Percentiles rank a stretch among this genome's conserved stretches.
Conservation (phyloP, 2,113 vertebrate genomes). For the Apistogramma diplotaenia region DNA sequence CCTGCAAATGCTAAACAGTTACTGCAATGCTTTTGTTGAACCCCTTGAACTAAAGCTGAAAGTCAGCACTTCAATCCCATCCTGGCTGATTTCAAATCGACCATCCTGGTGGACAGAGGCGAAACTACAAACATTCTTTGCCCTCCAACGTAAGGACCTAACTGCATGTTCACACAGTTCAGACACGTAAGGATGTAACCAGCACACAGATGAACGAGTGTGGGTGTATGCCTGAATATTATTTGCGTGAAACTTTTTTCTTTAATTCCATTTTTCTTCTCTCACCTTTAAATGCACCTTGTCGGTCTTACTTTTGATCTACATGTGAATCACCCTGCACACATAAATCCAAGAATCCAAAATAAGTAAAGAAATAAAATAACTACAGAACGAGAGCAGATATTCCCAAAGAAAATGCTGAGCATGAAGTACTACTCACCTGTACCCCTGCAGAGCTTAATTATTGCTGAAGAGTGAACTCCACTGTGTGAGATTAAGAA, state of each 20-base stretch:
- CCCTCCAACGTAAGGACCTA: neutral
- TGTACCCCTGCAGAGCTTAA: neutral
- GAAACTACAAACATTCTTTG: neutral
- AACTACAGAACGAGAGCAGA: neutral
- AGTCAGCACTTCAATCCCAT: neutral
- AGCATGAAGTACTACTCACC: conserved; percentile 20
- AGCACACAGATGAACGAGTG: neutral
- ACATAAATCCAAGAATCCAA: neutral
- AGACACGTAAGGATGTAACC: neutral
- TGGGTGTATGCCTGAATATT: neutral
- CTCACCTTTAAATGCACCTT: neutral
- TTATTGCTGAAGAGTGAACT: neutral
- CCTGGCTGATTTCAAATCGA: neutral
- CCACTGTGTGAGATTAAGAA: neutral
- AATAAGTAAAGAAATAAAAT: neutral
- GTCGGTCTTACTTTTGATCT: neutral
- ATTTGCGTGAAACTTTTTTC: neutral
- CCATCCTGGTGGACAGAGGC: neutral
- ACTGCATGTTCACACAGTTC: fast-evolving
- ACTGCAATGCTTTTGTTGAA: neutral
- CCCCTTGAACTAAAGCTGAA: neutral
- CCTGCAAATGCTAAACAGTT: neutral
- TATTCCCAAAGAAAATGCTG: neutral
- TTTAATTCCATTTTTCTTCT: fast-evolving
- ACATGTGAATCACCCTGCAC: neutral